Conservation (phyloP, 2,888 invertebrate species). For the Uloborus plumipes region DNA sequence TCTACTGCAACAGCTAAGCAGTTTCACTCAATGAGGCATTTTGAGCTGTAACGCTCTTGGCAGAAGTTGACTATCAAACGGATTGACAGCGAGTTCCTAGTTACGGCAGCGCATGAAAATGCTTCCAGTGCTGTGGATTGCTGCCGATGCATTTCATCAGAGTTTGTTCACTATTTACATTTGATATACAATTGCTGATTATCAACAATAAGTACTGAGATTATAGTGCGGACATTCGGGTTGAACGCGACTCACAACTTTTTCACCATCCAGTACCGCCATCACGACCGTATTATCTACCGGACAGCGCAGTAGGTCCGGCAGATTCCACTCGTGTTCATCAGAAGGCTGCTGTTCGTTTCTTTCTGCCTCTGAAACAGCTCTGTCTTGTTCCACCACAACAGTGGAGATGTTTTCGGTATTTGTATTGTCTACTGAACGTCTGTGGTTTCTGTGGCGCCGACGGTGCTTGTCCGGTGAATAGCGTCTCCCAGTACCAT, state of each 20-base stretch:
- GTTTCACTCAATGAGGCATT: conserved; percentile 27
- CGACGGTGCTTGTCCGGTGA: conserved; percentile 56
- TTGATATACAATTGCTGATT: conserved; percentile 51
- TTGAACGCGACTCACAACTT: conserved; percentile 64
- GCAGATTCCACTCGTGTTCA: conserved; percentile 54
- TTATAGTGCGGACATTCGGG: conserved; percentile 64
- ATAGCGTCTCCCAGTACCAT: conserved; percentile 38
- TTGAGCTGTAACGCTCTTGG: conserved; percentile 41
- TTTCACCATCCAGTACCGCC: conserved; percentile 66
- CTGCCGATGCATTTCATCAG: conserved; percentile 9
- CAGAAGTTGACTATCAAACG: conserved; percentile 32
- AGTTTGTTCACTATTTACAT: conserved; percentile 33
- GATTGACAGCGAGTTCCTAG: conserved; percentile 50
- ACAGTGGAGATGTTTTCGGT: conserved; percentile 36
- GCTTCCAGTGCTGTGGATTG: conserved; percentile 14
- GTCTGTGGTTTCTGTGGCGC: conserved; percentile 42
- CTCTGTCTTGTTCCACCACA: conserved; percentile 47
- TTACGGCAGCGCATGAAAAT: conserved; percentile 53
- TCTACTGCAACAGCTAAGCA: conserved; percentile 19
- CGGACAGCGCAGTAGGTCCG: conserved; percentile 60
- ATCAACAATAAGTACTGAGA: conserved; percentile 66
- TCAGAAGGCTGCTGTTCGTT: conserved; percentile 25
- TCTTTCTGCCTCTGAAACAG: conserved; percentile 19
- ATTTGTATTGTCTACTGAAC: conserved; percentile 50
- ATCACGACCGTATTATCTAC: conserved; percentile 64